These are phyloP conservation scores for Acinonyx jubatus DNA, from an alignment of 2,113 vertebrate genomes.

Conservation along the genomic window DNA sequence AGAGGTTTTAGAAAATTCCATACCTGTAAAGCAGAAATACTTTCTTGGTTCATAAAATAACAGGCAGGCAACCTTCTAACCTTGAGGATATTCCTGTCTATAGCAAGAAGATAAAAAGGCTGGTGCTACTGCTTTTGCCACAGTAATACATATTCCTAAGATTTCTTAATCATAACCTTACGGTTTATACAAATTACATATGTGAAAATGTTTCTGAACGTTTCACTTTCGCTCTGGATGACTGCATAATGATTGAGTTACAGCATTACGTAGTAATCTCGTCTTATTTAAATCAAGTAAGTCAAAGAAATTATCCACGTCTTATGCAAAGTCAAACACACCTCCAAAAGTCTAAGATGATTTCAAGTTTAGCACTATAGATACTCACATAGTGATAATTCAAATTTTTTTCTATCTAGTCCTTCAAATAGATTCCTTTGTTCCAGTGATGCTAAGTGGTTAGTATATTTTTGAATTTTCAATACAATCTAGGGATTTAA, in stretches of 20 bases:
- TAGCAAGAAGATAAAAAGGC: conserved; percentile 50
- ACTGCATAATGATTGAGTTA: conserved; percentile 57
- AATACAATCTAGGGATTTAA: background rate
- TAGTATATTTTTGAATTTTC: background rate
- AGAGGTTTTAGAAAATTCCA: background rate
- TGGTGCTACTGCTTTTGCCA: conserved; percentile 25
- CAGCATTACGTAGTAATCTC: background rate
- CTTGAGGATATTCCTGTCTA: conserved; percentile 30
- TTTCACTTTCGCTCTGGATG: background rate
- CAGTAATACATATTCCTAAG: conserved; percentile 39
- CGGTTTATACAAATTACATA: conserved; percentile 66
- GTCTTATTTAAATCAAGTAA: conserved; percentile 60
- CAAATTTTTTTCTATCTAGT: background rate
- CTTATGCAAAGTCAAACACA: conserved; percentile 29
- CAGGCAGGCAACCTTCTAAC: background rate
- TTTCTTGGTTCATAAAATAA: conserved; percentile 51
- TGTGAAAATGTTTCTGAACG: conserved; percentile 58
- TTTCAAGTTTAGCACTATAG: background rate
- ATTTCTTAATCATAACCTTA: conserved; percentile 65
- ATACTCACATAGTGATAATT: background rate
- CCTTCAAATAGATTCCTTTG: background rate
- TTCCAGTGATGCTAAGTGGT: background rate
- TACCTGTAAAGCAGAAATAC: conserved; percentile 36
- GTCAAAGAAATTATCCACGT: conserved; percentile 43
- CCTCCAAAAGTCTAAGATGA: conserved; percentile 1